A percentile compares a stretch with the other conserved stretches of the same genome.
Conservation (phyloP, 2,797 vertebrate species). For the Pangasius larnaudii region DNA sequence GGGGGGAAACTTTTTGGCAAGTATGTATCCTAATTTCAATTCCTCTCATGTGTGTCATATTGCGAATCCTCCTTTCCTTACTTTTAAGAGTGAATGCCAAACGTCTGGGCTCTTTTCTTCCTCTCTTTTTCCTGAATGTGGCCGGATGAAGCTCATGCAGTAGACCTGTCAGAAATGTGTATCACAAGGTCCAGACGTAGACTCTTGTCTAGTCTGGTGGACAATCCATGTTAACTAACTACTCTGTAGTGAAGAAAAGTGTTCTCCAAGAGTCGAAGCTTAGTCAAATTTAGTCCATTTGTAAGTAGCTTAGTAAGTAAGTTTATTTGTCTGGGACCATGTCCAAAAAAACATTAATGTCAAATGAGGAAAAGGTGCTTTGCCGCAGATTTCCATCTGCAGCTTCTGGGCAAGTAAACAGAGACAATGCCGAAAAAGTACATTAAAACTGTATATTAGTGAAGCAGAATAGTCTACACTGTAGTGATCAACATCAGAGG, state of each 20-base stretch:
- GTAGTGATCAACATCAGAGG: background rate
- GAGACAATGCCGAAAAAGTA: background rate
- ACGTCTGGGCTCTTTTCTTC: conserved; percentile 63
- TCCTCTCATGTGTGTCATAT: conserved; percentile 68
- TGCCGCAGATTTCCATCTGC: background rate
- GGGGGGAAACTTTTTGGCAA: conserved; percentile 41
- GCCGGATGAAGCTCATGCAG: background rate
- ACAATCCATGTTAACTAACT: background rate
- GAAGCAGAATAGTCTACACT: background rate
- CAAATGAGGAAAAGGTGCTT: background rate
- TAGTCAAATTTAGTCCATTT: background rate
- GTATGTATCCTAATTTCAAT: conserved; percentile 64
- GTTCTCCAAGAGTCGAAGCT: too few species aligned
- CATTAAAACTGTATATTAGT: background rate
- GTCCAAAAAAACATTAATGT: background rate
- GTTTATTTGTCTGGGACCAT: background rate
- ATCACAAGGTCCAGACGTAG: background rate
- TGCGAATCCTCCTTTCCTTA: conserved; percentile 65
- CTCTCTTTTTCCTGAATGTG: conserved; percentile 16
- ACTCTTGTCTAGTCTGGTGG: background rate
- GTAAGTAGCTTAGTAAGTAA: too few species aligned
- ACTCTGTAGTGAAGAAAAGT: background rate
- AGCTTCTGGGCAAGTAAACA: background rate
- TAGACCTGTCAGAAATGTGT: conserved; percentile 8
- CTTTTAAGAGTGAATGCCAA: conserved; percentile 64